These are phyloP conservation scores for Aporophyla nigra DNA, from an alignment of 2,888 invertebrate genomes.

Conservation along the genomic window DNA sequence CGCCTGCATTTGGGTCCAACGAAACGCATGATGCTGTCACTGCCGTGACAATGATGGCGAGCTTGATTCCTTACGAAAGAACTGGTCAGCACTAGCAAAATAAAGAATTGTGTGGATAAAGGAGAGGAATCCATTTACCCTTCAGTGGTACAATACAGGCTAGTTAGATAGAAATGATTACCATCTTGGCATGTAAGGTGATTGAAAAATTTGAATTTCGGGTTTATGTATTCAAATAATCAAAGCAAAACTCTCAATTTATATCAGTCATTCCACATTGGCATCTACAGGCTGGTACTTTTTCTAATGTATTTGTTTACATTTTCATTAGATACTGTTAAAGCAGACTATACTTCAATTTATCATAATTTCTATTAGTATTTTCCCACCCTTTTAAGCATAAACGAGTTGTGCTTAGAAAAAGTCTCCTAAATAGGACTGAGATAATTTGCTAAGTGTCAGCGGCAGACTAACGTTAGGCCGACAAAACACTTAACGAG, in stretches of 20 bases:
- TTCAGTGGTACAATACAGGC: too few relatives aligned
- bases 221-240: background rate
- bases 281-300: background rate
- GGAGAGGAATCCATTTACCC: too few relatives aligned
- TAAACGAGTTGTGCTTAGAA: background rate
- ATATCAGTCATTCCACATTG: background rate
- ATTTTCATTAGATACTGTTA: background rate
- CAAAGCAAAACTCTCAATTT: background rate
- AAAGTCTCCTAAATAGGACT: background rate
- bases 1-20: too few relatives aligned
- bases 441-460: slow-evolving; percentile 52
- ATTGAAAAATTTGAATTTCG: background rate
- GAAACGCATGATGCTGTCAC: too few relatives aligned
- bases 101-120: too few relatives aligned
- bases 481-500: slow-evolving; percentile 34
- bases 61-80: too few relatives aligned
- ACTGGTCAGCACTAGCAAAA: too few relatives aligned
- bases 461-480: slow-evolving; percentile 11
- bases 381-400: background rate
- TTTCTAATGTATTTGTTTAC: background rate
- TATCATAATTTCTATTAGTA: background rate
- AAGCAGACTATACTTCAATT: background rate
- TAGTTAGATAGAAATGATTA: too few relatives aligned
- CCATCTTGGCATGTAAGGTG: background rate
- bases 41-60: too few relatives aligned